Evolutionary conservation across 2,888 invertebrate species (phyloP).

Genomic region (Limnephilus lunatus): DNA sequence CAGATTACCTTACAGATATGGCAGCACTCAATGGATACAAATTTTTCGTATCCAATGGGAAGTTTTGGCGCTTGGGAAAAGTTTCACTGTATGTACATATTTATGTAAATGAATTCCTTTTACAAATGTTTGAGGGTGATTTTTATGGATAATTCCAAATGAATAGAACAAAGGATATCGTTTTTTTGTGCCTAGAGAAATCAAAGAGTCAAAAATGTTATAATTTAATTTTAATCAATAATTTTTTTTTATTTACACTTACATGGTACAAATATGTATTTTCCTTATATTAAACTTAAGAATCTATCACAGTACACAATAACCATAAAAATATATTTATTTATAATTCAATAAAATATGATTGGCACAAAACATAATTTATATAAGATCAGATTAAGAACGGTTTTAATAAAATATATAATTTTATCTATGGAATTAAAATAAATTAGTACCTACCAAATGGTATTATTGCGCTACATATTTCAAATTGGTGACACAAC

Average conservation of each 20-base stretch:
- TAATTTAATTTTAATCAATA: not conserved
- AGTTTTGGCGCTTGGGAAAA: too few relatives aligned
- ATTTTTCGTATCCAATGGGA: too few relatives aligned
- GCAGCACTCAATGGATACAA: too few relatives aligned
- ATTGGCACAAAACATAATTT: slow-evolving; percentile 25
- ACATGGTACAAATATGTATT: slow-evolving; percentile 5
- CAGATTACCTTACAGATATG: too few relatives aligned
- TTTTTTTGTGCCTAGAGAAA: not conserved
- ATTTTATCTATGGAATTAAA: not conserved
- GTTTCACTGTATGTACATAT: too few relatives aligned
- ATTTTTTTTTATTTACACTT: slow-evolving; percentile 14
- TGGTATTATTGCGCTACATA: not conserved
- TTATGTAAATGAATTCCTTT: too few relatives aligned
- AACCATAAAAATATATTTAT: slow-evolving; percentile 34
- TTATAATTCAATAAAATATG: not conserved
- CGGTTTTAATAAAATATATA: not conserved
- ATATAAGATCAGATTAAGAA: not conserved
- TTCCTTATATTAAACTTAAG: slow-evolving; percentile 27
- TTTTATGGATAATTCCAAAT: not conserved
- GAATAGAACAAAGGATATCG: not conserved
- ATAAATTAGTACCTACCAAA: not conserved
- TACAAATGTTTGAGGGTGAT: too few relatives aligned
- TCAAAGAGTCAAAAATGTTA: not conserved
- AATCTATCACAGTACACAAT: slow-evolving; percentile 47
- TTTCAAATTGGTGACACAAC: not conserved